A percentile compares a stretch with the other conserved stretches of the same genome.
Conservation (phyloP, 2,888 invertebrate genomes). For the Priocnemis perturbator region DNA sequence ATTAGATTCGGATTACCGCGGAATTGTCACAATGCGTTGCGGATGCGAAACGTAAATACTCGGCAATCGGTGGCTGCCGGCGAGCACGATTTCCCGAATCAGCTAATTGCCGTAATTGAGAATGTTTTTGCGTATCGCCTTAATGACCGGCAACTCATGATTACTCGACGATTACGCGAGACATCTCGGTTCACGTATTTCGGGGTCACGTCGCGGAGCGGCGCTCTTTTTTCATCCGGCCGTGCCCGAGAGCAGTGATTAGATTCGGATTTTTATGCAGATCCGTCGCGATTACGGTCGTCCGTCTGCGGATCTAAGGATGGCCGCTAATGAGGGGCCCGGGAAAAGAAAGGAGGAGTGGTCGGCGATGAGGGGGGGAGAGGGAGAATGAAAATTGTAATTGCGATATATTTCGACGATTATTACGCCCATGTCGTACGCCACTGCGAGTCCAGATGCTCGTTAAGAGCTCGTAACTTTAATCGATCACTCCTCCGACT, state of each 20-base stretch:
- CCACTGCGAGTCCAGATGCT: constrained; percentile 18
- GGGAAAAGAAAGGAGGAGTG: not conserved
- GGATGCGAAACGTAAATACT: too few relatives aligned
- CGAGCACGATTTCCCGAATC: constrained; percentile 2
- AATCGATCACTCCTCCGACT: constrained; percentile 29
- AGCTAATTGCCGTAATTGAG: constrained; percentile 39
- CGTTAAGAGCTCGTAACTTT: constrained; percentile 30
- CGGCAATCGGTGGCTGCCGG: too few relatives aligned
- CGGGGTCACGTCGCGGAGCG: not conserved
- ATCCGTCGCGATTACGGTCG: too few relatives aligned
- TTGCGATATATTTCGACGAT: constrained; percentile 14
- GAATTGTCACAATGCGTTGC: too few relatives aligned
- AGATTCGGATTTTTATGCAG: not conserved
- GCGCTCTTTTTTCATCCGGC: not conserved
- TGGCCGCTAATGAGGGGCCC: not conserved
- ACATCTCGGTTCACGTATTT: too few relatives aligned
- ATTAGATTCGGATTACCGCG: too few relatives aligned
- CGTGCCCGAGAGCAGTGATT: not conserved
- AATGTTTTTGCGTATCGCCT: constrained; percentile 33
- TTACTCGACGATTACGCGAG: constrained; percentile 1
- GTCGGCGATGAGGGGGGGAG: constrained; percentile 11
- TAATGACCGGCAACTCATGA: constrained; percentile 20
- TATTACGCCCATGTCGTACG: constrained; percentile 18
- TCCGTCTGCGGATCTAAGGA: too few relatives aligned
- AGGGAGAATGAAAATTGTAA: constrained; percentile 10